A percentile compares a stretch with the other conserved stretches of the same genome.
Evolutionary conservation across 2,888 invertebrate species (phyloP).

Genomic region (Drosophila cyrtoloma): DNA sequence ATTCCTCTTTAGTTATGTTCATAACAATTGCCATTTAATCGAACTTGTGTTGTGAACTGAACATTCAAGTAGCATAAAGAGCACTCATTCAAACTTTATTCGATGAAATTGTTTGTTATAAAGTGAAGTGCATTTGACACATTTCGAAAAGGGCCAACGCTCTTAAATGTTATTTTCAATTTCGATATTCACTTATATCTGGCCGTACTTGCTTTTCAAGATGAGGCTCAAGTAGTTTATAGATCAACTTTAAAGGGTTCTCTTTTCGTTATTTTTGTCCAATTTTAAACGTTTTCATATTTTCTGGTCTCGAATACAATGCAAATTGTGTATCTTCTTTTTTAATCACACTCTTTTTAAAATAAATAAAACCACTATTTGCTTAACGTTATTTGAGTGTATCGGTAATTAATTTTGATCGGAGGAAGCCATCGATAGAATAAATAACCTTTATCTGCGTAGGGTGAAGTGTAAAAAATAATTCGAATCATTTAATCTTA

Average conservation of each 20-base stretch:
- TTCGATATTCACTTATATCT: neutral
- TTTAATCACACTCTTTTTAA: too few species aligned
- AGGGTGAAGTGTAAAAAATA: neutral
- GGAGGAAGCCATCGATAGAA: too few species aligned
- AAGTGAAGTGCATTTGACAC: neutral
- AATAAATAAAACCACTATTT: too few species aligned
- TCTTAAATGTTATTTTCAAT: neutral
- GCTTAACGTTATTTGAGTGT: too few species aligned
- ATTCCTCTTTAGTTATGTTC: neutral
- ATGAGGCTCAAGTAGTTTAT: neutral
- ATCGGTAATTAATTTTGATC: too few species aligned
- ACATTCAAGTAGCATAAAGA: neutral
- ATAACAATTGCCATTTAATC: neutral
- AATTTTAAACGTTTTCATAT: neutral
- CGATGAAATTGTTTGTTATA: neutral
- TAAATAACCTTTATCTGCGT: too few species aligned
- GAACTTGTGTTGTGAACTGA: neutral
- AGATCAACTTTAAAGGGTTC: neutral
- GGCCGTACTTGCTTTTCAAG: neutral
- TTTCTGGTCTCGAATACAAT: neutral
- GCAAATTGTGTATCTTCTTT: neutral
- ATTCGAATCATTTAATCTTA: neutral
- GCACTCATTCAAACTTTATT: neutral
- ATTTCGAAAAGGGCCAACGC: neutral
- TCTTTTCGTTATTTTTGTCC: neutral